phyloP scores from a whole-genome alignment of 2,113 vertebrate species.

The Uria lomvia region DNA sequence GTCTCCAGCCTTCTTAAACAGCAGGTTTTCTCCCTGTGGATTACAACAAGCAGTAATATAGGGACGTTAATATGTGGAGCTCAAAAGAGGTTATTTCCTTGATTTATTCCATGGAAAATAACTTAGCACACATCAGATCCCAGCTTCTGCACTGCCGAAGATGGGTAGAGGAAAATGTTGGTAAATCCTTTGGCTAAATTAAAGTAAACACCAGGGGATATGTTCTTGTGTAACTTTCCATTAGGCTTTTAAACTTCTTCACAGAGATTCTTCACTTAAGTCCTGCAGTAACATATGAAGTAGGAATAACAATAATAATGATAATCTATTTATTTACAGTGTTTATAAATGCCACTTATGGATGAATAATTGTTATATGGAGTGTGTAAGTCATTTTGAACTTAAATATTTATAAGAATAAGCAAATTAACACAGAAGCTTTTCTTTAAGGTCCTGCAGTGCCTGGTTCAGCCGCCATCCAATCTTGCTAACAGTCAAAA shows the following conservation, averaged over 20 bases:
- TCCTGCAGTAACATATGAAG: background rate
- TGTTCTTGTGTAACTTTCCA: slow-evolving; percentile 11
- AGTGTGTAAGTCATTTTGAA: background rate
- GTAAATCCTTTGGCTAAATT: slow-evolving; percentile 12
- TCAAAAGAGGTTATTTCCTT: background rate
- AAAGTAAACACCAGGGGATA: background rate
- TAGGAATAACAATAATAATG: background rate
- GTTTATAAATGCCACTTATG: background rate
- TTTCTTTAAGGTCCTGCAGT: background rate
- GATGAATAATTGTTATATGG: background rate
- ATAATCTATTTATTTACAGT: background rate
- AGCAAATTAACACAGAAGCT: background rate
- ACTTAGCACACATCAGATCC: background rate
- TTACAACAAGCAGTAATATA: background rate
- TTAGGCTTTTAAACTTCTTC: background rate
- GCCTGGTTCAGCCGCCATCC: background rate
- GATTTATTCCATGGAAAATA: background rate
- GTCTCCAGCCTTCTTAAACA: background rate
- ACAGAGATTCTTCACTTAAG: background rate
- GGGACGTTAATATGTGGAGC: background rate
- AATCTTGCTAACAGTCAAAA: background rate
- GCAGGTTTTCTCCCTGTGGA: background rate
- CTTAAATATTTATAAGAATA: background rate
- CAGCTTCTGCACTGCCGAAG: background rate
- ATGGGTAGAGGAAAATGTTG: slow-evolving; percentile 3